phyloP scores from a whole-genome alignment of 2,113 vertebrate genomes.

The Tachycineta bicolor region DNA sequence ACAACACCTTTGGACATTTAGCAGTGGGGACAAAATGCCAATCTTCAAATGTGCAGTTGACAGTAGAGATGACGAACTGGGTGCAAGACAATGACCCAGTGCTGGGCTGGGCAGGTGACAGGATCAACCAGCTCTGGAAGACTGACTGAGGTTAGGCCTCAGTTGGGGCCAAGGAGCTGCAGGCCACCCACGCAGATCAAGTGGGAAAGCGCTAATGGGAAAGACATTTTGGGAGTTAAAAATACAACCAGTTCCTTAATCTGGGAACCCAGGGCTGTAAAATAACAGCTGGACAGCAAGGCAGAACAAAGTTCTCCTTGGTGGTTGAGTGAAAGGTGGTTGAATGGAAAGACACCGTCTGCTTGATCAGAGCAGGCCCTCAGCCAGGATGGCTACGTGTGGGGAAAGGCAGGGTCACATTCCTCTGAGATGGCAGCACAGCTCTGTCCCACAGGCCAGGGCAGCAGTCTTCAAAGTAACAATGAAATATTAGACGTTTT shows the following conservation, averaged over 20 bases:
- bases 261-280: constrained; percentile 1
- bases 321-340: constrained; percentile 3
- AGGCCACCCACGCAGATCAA: constrained; percentile 63
- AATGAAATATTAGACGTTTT: constrained; percentile 61
- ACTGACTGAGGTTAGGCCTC: neutral
- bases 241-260: neutral
- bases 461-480: constrained; percentile 46
- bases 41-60: neutral
- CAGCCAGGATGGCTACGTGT: neutral
- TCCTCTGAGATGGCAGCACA: constrained; percentile 30
- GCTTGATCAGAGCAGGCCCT: constrained; percentile 26
- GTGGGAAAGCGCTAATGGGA: neutral
- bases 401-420: neutral
- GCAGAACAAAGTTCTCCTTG: constrained; percentile 4
- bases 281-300: constrained; percentile 53
- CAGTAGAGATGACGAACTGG: neutral
- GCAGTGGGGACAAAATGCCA: neutral
- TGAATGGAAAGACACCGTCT: neutral
- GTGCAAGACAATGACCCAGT: neutral
- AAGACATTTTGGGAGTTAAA: constrained; percentile 57
- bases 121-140: neutral
- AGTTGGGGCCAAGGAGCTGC: neutral
- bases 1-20: neutral
- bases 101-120: neutral
- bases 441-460: neutral